phyloP scores from a whole-genome alignment of 2,113 vertebrate species.

The Seriola dumerili region DNA sequence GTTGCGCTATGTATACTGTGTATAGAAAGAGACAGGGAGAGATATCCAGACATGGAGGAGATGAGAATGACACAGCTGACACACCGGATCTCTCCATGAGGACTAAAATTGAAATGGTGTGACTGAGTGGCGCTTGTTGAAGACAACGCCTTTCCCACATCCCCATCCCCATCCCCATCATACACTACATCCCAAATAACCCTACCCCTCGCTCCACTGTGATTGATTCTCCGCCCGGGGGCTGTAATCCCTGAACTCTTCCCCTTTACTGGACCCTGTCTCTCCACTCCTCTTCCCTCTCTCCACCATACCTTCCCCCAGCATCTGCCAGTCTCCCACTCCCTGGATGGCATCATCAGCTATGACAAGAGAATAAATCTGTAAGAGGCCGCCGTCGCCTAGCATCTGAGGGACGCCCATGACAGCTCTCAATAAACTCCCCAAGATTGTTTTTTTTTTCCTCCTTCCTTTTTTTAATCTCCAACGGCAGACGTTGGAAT shows the following conservation, averaged over 20 bases:
- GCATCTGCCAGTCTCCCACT: constrained; percentile 61
- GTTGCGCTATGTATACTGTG: constrained; percentile 24
- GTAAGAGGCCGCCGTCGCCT: constrained; percentile 49
- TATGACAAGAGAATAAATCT: constrained; percentile 84
- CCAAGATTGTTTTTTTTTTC: constrained; percentile 71
- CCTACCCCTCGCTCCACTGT: constrained; percentile 54
- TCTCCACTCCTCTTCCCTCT: constrained; percentile 19
- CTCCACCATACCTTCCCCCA: constrained; percentile 51
- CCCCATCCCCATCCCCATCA: constrained; percentile 21
- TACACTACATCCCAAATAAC: constrained; percentile 43
- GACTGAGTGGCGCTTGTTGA: constrained; percentile 64
- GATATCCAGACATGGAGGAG: constrained; percentile 47
- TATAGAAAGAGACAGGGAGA: constrained; percentile 33
- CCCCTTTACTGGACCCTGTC: constrained; percentile 60
- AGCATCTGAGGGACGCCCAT: constrained; percentile 64
- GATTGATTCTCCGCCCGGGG: constrained; percentile 75
- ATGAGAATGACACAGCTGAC: constrained; percentile 66
- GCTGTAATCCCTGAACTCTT: constrained; percentile 80
- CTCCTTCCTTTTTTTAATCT: constrained; percentile 81
- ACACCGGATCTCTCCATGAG: constrained; percentile 51
- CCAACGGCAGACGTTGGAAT: constrained; percentile 83
- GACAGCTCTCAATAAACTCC: constrained; percentile 83
- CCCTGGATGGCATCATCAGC: constrained; percentile 75
- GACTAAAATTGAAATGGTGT: constrained; percentile 71
- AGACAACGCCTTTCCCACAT: constrained; percentile 47